A percentile compares a stretch with the other conserved stretches of the same genome.
Evolutionary conservation across 2,113 vertebrate species (phyloP).

Genomic region (Dasypus novemcinctus): DNA sequence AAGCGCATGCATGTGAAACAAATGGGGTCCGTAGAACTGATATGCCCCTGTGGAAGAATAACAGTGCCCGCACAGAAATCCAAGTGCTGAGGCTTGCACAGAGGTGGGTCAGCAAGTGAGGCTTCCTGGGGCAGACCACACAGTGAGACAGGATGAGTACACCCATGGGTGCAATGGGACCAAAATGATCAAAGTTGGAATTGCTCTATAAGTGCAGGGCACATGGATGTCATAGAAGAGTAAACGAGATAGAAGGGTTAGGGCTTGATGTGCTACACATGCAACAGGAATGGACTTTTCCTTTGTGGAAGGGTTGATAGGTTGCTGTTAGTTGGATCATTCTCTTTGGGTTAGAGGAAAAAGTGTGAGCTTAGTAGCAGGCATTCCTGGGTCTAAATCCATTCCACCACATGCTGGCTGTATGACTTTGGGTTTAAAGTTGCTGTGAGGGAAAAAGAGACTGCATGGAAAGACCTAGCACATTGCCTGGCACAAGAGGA

Average conservation of each 20-base stretch:
- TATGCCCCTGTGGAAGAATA: no score
- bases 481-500: background rate
- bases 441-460: background rate
- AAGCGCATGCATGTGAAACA: background rate
- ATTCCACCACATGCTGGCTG: background rate
- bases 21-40: accelerated
- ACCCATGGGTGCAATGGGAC: background rate
- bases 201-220: background rate
- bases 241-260: background rate
- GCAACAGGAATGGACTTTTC: background rate
- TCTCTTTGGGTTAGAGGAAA: background rate
- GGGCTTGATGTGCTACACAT: background rate
- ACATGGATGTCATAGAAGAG: background rate
- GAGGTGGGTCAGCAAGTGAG: background rate
- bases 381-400: background rate
- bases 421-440: background rate
- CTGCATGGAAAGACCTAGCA: background rate
- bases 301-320: background rate
- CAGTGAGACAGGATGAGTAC: background rate
- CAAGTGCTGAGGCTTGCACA: no score
- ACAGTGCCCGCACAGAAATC: background rate
- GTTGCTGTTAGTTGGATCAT: background rate
- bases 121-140: background rate
- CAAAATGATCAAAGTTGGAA: background rate
- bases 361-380: background rate